These are phyloP conservation scores for Brachionus rotundiformis DNA, from an alignment of 1,140 invertebrate species.

Conservation along the genomic window DNA sequence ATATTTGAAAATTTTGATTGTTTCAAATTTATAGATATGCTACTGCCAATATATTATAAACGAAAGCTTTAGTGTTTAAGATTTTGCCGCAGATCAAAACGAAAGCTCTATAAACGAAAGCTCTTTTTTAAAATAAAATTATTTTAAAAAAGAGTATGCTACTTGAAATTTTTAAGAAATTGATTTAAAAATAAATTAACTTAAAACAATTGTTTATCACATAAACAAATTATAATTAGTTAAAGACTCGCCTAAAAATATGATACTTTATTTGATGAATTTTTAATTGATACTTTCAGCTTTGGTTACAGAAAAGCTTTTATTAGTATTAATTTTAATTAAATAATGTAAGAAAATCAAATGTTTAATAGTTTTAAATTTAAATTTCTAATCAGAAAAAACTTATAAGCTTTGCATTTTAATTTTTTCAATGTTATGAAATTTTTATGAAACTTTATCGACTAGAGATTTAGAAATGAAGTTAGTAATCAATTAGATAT, in stretches of 20 bases:
- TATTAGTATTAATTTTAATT: not conserved
- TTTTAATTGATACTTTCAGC: constrained; percentile 2
- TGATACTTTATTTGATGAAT: not conserved
- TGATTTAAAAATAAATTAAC: constrained; percentile 26
- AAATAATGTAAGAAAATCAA: not conserved
- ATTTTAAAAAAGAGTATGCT: not conserved
- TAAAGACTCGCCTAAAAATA: not conserved
- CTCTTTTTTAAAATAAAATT: too few relatives aligned
- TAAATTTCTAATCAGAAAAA: constrained; percentile 6
- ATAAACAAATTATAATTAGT: not conserved
- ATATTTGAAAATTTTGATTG: too few relatives aligned
- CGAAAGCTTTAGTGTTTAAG: too few relatives aligned
- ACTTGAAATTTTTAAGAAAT: not conserved
- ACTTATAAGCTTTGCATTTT: not conserved
- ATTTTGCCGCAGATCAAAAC: too few relatives aligned
- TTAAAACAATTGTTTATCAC: not conserved
- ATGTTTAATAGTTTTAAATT: not conserved
- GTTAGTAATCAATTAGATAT: too few relatives aligned
- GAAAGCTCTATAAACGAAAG: constrained; percentile 5
- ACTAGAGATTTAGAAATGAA: not conserved
- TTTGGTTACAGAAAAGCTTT: not conserved
- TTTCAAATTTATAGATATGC: too few relatives aligned
- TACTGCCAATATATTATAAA: too few relatives aligned
- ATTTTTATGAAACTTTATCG: not conserved
- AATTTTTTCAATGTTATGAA: not conserved